These are phyloP conservation scores for Chionoecetes opilio DNA, from an alignment of 1,140 invertebrate species.

Conservation along the genomic window DNA sequence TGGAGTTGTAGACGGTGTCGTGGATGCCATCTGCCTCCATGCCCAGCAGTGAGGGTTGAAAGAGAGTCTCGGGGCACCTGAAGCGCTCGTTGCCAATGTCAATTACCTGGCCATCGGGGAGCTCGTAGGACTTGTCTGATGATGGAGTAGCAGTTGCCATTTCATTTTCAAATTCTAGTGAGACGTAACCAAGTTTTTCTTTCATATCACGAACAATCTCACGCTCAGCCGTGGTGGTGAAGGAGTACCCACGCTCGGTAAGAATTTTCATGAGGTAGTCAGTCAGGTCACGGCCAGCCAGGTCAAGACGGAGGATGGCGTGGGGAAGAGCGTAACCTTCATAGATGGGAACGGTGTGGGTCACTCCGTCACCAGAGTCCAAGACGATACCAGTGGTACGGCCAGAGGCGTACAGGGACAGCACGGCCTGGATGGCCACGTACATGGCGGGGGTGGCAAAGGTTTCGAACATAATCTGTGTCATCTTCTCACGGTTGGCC, in stretches of 20 bases:
- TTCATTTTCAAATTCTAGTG: slow-evolving; percentile 82
- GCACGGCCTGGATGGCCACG: slow-evolving; percentile 95
- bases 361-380: slow-evolving; percentile 96
- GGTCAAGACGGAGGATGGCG: slow-evolving; percentile 69
- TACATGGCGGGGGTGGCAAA: slow-evolving; percentile 97
- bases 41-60: slow-evolving; percentile 39
- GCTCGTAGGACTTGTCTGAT: slow-evolving; percentile 50
- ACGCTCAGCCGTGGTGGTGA: slow-evolving; percentile 89
- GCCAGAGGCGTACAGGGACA: slow-evolving; percentile 96
- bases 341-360: slow-evolving; percentile 96
- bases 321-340: slow-evolving; percentile 70
- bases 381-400: slow-evolving; percentile 97
- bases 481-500: slow-evolving; percentile 95
- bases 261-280: slow-evolving; percentile 85
- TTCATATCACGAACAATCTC: slow-evolving; percentile 97
- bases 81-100: slow-evolving; percentile 56
- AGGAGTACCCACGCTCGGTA: slow-evolving; percentile 88
- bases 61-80: slow-evolving; percentile 32
- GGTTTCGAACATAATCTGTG: slow-evolving; percentile 96
- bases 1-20: slow-evolving; percentile 48
- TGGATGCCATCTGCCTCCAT: slow-evolving; percentile 55
- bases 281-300: slow-evolving; percentile 73
- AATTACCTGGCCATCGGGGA: slow-evolving; percentile 40
- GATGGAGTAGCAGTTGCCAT: slow-evolving; percentile 32
- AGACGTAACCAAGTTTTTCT: slow-evolving; percentile 93